Evolutionary conservation across 2,797 vertebrate genomes (phyloP).

Genomic region (Muscicapa comitata): DNA sequence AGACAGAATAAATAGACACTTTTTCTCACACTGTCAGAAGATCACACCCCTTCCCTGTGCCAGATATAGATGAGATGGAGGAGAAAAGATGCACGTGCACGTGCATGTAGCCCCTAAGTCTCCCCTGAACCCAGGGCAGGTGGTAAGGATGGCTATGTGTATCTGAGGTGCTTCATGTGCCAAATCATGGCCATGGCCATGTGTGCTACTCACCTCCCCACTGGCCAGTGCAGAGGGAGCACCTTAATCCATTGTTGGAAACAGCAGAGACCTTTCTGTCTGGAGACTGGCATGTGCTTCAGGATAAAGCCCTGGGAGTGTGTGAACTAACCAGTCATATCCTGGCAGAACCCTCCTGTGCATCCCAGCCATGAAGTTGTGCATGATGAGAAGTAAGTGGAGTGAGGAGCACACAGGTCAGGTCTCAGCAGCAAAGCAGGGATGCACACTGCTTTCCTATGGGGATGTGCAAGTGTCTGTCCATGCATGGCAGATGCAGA

Average conservation of each 20-base stretch:
- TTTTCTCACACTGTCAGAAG: slow-evolving; percentile 32
- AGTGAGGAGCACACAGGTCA: rapidly evolving
- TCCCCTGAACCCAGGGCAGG: neutral
- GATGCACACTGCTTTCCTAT: neutral
- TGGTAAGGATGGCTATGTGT: neutral
- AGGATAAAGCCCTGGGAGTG: neutral
- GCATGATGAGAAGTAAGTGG: neutral
- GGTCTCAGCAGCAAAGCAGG: neutral
- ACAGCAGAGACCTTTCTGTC: neutral
- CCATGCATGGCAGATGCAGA: neutral
- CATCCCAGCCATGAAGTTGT: neutral
- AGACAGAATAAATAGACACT: slow-evolving; percentile 42
- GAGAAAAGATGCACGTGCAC: neutral
- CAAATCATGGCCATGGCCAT: rapidly evolving
- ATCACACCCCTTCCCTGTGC: neutral
- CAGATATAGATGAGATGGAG: neutral
- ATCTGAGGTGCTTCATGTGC: rapidly evolving
- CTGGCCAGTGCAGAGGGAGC: neutral
- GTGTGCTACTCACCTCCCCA: neutral
- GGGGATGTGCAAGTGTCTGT: neutral
- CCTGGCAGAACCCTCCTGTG: neutral
- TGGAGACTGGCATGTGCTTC: neutral
- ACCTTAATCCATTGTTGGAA: neutral
- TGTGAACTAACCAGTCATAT: neutral
- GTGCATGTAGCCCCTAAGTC: neutral